Evolutionary conservation across 2,888 invertebrate species (phyloP).

Genomic region (Magallana nippona): DNA sequence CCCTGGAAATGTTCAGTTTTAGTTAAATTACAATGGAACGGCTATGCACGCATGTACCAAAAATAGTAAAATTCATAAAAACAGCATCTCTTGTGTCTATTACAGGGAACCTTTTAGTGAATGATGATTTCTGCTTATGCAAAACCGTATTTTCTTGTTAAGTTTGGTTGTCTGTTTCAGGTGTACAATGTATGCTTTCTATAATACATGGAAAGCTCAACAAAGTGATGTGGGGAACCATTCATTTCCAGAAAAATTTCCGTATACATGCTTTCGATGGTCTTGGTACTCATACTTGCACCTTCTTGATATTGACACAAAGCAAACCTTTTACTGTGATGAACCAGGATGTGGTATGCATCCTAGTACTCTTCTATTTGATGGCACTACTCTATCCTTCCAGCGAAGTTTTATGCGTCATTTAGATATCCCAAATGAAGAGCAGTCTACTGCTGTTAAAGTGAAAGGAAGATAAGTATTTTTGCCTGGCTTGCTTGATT

Average conservation of each 20-base stretch:
- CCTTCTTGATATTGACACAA: neutral
- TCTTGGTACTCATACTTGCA: neutral
- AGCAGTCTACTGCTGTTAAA: neutral
- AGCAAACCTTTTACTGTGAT: slow-evolving; percentile 6
- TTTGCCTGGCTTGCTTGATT: neutral
- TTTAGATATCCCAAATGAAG: neutral
- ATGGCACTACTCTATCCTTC: neutral
- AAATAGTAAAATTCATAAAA: too few species aligned
- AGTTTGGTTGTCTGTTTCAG: neutral
- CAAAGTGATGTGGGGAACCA: neutral
- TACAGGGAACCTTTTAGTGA: neutral
- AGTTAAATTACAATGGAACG: too few species aligned
- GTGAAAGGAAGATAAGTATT: slow-evolving; percentile 9
- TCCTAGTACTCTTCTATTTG: neutral
- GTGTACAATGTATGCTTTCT: slow-evolving; percentile 5
- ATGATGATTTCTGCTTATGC: too few species aligned
- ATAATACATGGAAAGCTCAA: neutral
- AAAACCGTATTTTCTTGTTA: neutral
- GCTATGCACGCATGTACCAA: too few species aligned
- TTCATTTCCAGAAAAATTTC: neutral
- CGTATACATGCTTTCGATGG: neutral
- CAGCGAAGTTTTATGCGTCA: neutral
- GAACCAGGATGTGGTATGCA: neutral
- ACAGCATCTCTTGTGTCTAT: too few species aligned
- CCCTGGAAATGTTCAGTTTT: too few species aligned